phyloP scores from a whole-genome alignment of 1,140 invertebrate species.

The Limonius californicus region DNA sequence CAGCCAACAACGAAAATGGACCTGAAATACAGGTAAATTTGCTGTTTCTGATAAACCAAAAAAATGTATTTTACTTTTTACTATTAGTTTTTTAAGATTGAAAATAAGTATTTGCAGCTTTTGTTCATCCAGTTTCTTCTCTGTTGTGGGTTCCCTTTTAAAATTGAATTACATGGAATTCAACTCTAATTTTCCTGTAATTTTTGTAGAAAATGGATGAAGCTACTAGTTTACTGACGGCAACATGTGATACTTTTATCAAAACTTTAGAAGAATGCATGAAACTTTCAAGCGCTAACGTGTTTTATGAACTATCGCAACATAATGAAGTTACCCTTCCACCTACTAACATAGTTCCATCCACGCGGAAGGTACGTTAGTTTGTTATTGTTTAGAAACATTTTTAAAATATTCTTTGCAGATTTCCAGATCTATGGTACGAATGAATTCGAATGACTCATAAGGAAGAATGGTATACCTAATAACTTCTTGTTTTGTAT shows the following conservation, averaged over 20 bases:
- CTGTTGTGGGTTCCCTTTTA: no score
- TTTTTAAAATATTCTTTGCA: no score
- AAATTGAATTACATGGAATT: background rate
- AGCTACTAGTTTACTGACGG: constrained; percentile 67
- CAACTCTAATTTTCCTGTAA: constrained; percentile 5
- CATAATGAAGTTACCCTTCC: constrained; percentile 44
- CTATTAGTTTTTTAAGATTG: no score
- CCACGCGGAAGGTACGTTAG: background rate
- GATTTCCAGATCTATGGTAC: no score
- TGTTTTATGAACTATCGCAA: constrained; percentile 48
- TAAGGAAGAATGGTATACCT: no score
- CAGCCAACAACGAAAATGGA: constrained; percentile 54
- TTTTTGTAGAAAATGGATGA: constrained; percentile 74
- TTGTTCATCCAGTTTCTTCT: no score
- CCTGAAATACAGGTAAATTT: constrained; percentile 50
- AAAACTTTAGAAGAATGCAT: constrained; percentile 77
- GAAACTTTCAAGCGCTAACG: constrained; percentile 57
- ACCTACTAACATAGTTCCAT: constrained; percentile 25
- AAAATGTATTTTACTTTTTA: background rate
- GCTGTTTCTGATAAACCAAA: background rate
- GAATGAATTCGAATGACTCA: no score
- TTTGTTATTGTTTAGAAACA: background rate
- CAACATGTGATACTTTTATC: constrained; percentile 82
- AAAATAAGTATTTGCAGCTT: no score
- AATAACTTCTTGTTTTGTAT: no score